These are phyloP conservation scores for Tubulanus polymorphus DNA, from an alignment of 2,888 invertebrate genomes.

Conservation along the genomic window DNA sequence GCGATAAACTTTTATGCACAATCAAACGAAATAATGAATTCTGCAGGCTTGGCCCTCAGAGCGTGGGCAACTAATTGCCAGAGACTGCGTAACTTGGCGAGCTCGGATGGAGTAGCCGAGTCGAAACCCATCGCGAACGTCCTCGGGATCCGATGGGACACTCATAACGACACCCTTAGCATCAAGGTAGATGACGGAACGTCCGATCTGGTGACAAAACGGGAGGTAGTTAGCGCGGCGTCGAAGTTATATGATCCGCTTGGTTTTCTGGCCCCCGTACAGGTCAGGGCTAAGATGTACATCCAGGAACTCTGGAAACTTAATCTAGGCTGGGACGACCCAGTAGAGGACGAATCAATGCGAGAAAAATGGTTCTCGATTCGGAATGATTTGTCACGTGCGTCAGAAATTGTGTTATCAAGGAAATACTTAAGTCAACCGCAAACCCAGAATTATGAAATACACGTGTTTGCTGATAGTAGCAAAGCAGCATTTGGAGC, in stretches of 20 bases:
- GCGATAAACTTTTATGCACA: constrained; percentile 5
- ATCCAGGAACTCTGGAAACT: not conserved
- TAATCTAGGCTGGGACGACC: not conserved
- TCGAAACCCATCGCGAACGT: constrained; percentile 2
- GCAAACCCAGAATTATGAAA: not conserved
- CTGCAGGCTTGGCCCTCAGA: constrained; percentile 16
- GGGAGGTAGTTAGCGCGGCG: constrained; percentile 5
- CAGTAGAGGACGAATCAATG: not conserved
- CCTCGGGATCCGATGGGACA: constrained; percentile 10
- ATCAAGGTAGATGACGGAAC: not conserved
- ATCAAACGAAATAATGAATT: constrained; percentile 6
- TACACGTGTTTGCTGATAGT: not conserved
- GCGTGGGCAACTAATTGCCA: constrained; percentile 11
- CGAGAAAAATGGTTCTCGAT: not conserved
- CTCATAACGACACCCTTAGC: not conserved
- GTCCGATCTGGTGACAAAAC: constrained; percentile 5
- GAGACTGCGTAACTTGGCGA: not conserved
- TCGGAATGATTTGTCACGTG: not conserved
- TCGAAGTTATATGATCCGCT: constrained; percentile 9
- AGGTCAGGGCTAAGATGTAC: not conserved
- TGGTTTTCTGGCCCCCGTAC: not conserved
- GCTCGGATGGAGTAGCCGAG: constrained; percentile 1
- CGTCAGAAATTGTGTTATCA: not conserved
- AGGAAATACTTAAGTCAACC: not conserved
- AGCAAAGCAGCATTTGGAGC: not conserved